phyloP scores from a whole-genome alignment of 2,797 vertebrate species.

The Thaleichthys pacificus region DNA sequence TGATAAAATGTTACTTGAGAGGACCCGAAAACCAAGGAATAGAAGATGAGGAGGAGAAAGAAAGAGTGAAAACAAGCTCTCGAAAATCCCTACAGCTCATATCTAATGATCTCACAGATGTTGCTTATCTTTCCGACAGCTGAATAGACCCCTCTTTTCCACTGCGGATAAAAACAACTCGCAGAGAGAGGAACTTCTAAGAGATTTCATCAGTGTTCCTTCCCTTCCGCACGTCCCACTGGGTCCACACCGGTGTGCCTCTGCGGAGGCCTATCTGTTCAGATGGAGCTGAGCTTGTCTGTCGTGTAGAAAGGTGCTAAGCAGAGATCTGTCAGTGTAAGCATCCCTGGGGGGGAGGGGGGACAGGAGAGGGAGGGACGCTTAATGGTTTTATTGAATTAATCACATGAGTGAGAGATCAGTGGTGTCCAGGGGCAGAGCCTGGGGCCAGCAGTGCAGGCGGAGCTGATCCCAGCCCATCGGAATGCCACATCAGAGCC shows the following conservation, averaged over 20 bases:
- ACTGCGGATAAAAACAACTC: conserved; percentile 49
- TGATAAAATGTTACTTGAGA: conserved; percentile 63
- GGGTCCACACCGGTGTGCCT: conserved; percentile 4
- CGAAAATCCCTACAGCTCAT: conserved; percentile 6
- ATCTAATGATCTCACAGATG: conserved; percentile 40
- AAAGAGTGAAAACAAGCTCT: not conserved
- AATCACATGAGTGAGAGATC: conserved; percentile 68
- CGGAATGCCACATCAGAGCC: conserved; percentile 62
- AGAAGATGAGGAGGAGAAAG: conserved; percentile 17
- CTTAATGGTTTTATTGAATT: conserved; percentile 75
- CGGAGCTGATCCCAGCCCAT: conserved; percentile 53
- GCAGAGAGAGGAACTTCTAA: conserved; percentile 34
- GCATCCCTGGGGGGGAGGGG: conserved; percentile 36
- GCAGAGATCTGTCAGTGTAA: conserved; percentile 64
- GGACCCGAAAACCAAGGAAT: conserved; percentile 41
- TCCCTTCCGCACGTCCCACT: conserved; percentile 18
- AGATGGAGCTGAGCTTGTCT: conserved; percentile 59
- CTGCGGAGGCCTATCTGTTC: conserved; percentile 53
- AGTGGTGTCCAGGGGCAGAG: conserved; percentile 59
- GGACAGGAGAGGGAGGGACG: conserved; percentile 36
- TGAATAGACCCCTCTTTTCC: conserved; percentile 40
- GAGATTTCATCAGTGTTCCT: conserved; percentile 57
- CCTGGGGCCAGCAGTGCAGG: conserved; percentile 20
- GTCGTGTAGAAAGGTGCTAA: conserved; percentile 66
- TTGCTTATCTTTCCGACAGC: conserved; percentile 41